phyloP scores from a whole-genome alignment of 1,140 invertebrate genomes.

The Drosophila hydei region DNA sequence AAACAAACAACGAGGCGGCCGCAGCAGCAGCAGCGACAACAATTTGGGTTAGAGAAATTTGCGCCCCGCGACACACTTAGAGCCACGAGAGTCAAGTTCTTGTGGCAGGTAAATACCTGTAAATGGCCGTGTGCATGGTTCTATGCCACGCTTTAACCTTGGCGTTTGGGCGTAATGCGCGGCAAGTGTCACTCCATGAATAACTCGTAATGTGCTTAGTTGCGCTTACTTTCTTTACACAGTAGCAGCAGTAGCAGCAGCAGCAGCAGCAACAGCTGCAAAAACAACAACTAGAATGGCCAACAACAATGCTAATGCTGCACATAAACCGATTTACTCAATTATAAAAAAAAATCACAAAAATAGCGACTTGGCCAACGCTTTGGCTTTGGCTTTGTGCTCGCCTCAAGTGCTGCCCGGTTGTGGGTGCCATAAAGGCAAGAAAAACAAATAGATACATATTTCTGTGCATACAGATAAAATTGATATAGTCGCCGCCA shows the following conservation, averaged over 20 bases:
- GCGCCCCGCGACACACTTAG: constrained; percentile 75
- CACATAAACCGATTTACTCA: constrained; percentile 80
- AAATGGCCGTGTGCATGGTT: constrained; percentile 40
- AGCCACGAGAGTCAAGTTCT: constrained; percentile 44
- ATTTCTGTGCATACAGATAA: background rate
- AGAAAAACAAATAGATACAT: constrained; percentile 16
- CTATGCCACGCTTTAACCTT: constrained; percentile 72
- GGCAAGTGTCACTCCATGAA: constrained; percentile 61
- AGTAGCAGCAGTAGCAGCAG: constrained; percentile 29
- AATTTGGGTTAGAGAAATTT: constrained; percentile 81
- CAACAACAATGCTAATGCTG: constrained; percentile 63
- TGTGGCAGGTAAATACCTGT: constrained; percentile 40
- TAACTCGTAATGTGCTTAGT: constrained; percentile 73
- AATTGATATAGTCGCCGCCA: constrained; percentile 24
- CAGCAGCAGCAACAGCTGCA: constrained; percentile 6
- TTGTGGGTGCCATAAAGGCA: constrained; percentile 44
- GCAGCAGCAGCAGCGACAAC: constrained; percentile 34
- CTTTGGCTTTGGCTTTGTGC: constrained; percentile 27
- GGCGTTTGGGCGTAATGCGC: constrained; percentile 73
- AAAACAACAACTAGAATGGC: constrained; percentile 22
- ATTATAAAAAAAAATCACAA: constrained; percentile 69
- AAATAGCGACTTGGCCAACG: constrained; percentile 21
- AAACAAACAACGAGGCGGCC: constrained; percentile 10
- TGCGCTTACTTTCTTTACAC: constrained; percentile 78
- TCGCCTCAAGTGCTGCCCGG: constrained; percentile 42